Conservation (phyloP, 2,113 vertebrate genomes). For the Archocentrus centrarchus region DNA sequence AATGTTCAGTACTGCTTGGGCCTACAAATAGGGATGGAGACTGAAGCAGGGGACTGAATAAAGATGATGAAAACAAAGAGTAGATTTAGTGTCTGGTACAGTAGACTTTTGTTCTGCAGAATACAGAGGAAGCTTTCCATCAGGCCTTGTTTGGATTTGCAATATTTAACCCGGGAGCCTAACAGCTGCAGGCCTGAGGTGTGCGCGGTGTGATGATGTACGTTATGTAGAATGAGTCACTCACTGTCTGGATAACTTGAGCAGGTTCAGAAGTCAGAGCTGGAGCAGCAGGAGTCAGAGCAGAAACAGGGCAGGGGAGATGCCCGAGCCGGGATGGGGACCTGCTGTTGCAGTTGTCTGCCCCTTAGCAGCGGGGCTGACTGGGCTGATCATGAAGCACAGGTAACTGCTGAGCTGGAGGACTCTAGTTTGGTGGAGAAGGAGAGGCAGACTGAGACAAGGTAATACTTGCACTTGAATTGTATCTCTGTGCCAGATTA, state of each 20-base stretch:
- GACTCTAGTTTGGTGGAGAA: slow-evolving; percentile 57
- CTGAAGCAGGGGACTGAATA: slow-evolving; percentile 63
- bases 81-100: slow-evolving; percentile 74
- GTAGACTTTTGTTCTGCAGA: slow-evolving; percentile 73
- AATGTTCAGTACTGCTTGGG: slow-evolving; percentile 45
- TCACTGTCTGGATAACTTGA: slow-evolving; percentile 43
- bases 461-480: slow-evolving; percentile 63
- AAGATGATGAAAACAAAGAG: slow-evolving; percentile 82
- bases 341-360: slow-evolving; percentile 76
- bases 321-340: slow-evolving; percentile 72
- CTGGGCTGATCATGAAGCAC: slow-evolving; percentile 36
- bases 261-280: slow-evolving; percentile 49
- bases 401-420: slow-evolving; percentile 55
- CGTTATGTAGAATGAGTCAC: slow-evolving; percentile 62
- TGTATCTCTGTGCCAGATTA: slow-evolving; percentile 4
- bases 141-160: slow-evolving; percentile 51
- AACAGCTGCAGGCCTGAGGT: slow-evolving; percentile 59
- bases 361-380: slow-evolving; percentile 49
- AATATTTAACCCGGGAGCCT: slow-evolving; percentile 62
- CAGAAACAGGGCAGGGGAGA: slow-evolving; percentile 54
- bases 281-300: slow-evolving; percentile 60
- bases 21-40: slow-evolving; percentile 47
- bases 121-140: slow-evolving; percentile 73
- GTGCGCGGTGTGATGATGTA: slow-evolving; percentile 53
- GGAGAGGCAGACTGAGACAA: slow-evolving; percentile 52